Conservation (phyloP, 2,888 invertebrate genomes). For the Thereva nobilitata region DNA sequence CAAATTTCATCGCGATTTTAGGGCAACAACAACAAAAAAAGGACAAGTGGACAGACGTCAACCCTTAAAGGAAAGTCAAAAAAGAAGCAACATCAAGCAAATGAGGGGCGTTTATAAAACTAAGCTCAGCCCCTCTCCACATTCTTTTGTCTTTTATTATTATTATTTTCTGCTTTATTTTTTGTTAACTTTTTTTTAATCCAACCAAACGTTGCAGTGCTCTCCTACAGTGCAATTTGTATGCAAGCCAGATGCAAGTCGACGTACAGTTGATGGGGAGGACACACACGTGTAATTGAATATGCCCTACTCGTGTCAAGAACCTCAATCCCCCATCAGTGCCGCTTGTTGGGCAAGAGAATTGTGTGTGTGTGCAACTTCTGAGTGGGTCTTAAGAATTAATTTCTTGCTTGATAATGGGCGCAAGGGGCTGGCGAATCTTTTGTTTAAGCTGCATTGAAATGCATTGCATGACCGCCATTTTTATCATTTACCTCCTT, state of each 20-base stretch:
- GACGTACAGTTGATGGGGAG: slow-evolving; percentile 2
- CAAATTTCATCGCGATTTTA: background rate
- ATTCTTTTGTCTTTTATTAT: background rate
- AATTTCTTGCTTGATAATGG: slow-evolving; percentile 11
- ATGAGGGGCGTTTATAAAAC: slow-evolving; percentile 26
- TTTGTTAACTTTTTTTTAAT: slow-evolving; percentile 4
- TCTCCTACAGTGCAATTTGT: slow-evolving; percentile 7
- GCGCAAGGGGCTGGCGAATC: background rate
- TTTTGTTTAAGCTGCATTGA: slow-evolving; percentile 13
- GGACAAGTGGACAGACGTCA: background rate
- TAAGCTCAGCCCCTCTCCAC: slow-evolving; percentile 17
- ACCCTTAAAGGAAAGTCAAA: background rate
- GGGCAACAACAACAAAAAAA: background rate
- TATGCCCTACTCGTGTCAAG: slow-evolving; percentile 9
- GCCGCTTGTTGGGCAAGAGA: background rate
- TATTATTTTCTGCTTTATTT: slow-evolving; percentile 4
- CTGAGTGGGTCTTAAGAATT: slow-evolving; percentile 9
- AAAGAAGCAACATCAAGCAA: background rate
- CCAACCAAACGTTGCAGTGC: slow-evolving; percentile 8
- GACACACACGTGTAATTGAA: slow-evolving; percentile 27
- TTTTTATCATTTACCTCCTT: slow-evolving; percentile 1
- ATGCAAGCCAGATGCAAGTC: slow-evolving; percentile 5
- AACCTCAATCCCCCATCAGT: background rate
- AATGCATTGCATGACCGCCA: slow-evolving; percentile 22
- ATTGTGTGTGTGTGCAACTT: too few relatives aligned